A percentile compares a stretch with the other conserved stretches of the same genome.
phyloP scores from a whole-genome alignment of 35 echinoderm and acorn worm genomes.

The Diadema setosum region DNA sequence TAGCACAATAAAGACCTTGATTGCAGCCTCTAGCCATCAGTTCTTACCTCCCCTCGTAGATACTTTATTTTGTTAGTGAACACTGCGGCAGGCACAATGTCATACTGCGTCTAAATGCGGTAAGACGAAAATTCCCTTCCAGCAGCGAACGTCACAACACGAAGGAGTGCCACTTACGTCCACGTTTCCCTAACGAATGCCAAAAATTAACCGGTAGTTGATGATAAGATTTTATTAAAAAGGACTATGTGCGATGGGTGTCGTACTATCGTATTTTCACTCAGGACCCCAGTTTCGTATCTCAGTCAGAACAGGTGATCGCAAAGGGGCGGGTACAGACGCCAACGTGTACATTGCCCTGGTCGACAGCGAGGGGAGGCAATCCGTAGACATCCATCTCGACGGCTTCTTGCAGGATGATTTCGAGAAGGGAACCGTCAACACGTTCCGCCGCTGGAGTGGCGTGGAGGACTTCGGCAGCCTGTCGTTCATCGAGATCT shows the following conservation, averaged over 20 bases:
- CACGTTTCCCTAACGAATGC: too few relatives aligned
- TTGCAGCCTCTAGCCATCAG: too few relatives aligned
- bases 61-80: too few relatives aligned
- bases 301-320: slow-evolving; percentile 53
- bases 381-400: slow-evolving; percentile 29
- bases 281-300: background rate
- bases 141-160: too few relatives aligned
- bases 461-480: slow-evolving; percentile 34
- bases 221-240: too few relatives aligned
- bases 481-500: slow-evolving; percentile 46
- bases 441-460: background rate
- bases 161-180: too few relatives aligned
- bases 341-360: slow-evolving; percentile 55
- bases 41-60: too few relatives aligned
- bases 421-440: slow-evolving; percentile 43
- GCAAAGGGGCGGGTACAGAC: slow-evolving; percentile 72
- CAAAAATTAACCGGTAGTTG: too few relatives aligned
- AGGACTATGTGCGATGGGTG: background rate
- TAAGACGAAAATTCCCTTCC: too few relatives aligned
- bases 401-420: slow-evolving; percentile 43
- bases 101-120: too few relatives aligned
- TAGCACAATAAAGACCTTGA: too few relatives aligned
- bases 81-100: too few relatives aligned
- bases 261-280: background rate
- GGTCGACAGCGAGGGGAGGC: background rate